Base-by-base conservation (phyloP, 2,797 vertebrate genomes). In the Lepilemur ruficaudatus region DNA sequence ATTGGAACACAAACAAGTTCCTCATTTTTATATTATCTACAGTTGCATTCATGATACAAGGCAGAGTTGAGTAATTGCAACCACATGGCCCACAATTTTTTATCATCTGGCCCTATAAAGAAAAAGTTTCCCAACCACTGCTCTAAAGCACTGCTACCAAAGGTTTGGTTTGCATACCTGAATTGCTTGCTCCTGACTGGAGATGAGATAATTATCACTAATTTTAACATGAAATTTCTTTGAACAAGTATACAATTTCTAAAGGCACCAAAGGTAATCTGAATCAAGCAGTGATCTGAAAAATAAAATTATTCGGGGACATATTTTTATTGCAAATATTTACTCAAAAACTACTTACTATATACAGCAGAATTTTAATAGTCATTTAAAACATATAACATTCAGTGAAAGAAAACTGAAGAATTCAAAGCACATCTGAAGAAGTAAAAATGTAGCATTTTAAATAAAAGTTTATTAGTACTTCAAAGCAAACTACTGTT, bases 311-410 rank as follows among this genome's bases (percentile, higher is more conserved):
- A 98, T 95, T 89, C 94, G 97, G 96, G 98, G 95, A 98, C 98
- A 98, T 92, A 59, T 82, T 98, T 98, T 98, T 98, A 98, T 99
- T 99, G 98, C 97, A 99, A 99, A 99, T 98, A 98, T 99, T 99
- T 99, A 99, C 98, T 99, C 96, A 98, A 99, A 99, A 98, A 98
- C 98, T 98, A 98, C 97, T 98, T 98, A 98, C 97, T 98, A 98
- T 98, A 97, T 99, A 99, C 98, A 99, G 97, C 97, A 98, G 97
- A 94, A 95, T 97, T 98, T 98, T 97, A 97, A 98, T 89, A 98
- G 97, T 97, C 97, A 91, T 98, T 98, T 97, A 98, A 98, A 98
- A 99, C 98, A 98, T 96, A 96, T 98, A 98, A 98, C 97, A 98
- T 98, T 98, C 96, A 98, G 97, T 98, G 92, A 98, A 98, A 98